Conservation (phyloP, 2,113 vertebrate genomes). For the Microtus oregoni region DNA sequence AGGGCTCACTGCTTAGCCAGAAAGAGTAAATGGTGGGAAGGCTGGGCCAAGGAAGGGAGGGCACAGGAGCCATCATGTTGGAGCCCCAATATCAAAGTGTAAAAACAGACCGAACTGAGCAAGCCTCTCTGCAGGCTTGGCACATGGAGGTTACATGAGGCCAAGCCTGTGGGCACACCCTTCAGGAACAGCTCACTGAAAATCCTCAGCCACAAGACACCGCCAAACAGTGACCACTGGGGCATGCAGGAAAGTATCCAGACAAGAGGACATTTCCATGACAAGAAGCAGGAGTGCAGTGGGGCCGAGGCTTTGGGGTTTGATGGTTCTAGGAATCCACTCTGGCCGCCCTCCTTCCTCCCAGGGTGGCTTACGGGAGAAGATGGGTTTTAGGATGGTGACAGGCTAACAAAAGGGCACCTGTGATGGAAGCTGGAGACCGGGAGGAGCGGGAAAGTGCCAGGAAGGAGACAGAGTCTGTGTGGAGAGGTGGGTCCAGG, state of each 20-base stretch:
- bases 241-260: not conserved
- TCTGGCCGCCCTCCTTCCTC: not conserved
- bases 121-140: not conserved
- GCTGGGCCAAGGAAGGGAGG: not conserved
- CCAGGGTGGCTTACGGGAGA: not conserved
- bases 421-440: not conserved
- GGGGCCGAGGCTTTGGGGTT: not conserved
- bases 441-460: not conserved
- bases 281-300: not conserved
- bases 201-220: not conserved
- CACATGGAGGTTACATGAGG: fast-evolving
- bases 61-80: not conserved
- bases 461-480: fast-evolving
- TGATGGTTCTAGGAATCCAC: not conserved
- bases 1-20: not conserved
- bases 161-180: fast-evolving
- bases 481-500: not conserved
- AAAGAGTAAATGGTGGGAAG: not conserved
- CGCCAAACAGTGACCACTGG: not conserved
- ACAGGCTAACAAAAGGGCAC: not conserved
- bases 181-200: not conserved
- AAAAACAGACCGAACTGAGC: not conserved
- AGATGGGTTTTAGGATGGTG: not conserved
- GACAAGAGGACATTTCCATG: not conserved
- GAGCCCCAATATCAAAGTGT: not conserved